Evolutionary conservation across 2,113 vertebrate species (phyloP).

Genomic region (Gavia stellata): DNA sequence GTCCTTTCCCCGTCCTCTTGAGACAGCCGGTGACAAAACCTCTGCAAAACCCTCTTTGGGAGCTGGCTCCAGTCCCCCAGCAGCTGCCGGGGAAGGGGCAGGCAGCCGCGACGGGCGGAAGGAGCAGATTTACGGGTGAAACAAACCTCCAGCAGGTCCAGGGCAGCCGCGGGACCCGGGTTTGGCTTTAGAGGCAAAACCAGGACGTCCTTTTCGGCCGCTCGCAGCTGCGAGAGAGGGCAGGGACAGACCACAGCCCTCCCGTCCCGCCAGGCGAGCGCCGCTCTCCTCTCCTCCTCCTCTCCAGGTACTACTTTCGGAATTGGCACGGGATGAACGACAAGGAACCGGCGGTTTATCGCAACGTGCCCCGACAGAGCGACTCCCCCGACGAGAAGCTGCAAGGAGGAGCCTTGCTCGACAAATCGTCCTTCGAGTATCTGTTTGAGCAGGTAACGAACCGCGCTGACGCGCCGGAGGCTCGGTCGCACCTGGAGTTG

Average conservation of each 20-base stretch:
- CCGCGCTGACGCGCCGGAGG: no score
- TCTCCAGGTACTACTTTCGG: constrained; percentile 85
- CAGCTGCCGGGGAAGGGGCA: no score
- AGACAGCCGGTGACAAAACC: not conserved
- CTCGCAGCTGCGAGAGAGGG: not conserved
- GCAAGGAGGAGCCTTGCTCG: constrained; percentile 72
- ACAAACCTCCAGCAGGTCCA: not conserved
- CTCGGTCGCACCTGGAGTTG: accelerated
- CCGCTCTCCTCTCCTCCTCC: not conserved
- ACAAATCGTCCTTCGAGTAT: constrained; percentile 84
- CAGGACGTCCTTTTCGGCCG: accelerated
- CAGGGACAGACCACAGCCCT: not conserved
- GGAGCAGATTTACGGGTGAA: not conserved
- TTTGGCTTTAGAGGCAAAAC: not conserved
- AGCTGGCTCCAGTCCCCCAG: not conserved
- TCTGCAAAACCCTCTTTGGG: not conserved
- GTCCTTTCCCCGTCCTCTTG: not conserved
- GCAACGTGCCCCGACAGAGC: constrained; percentile 54
- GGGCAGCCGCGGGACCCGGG: not conserved
- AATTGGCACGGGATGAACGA: constrained; percentile 87
- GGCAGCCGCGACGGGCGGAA: no score
- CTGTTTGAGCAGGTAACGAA: constrained; percentile 84
- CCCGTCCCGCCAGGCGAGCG: accelerated
- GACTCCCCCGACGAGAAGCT: not conserved
- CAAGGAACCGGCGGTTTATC: constrained; percentile 74